A percentile compares a stretch with the other conserved stretches of the same genome.
These are phyloP conservation scores for Ophiodon elongatus DNA, from an alignment of 2,113 vertebrate species.

Conservation along the genomic window DNA sequence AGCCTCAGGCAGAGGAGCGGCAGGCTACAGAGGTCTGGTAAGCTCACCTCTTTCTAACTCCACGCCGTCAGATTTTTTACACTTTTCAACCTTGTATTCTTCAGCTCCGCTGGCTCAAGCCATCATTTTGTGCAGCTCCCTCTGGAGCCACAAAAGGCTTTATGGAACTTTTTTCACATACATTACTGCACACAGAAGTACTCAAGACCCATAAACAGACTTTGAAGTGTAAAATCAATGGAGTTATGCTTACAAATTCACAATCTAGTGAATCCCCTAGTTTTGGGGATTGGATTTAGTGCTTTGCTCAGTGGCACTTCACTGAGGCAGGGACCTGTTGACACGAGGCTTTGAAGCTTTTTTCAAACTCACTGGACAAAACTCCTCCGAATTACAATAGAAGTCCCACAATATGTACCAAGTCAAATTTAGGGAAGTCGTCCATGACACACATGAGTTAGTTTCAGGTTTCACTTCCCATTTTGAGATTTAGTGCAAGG, in stretches of 20 bases:
- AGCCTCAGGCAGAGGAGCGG: neutral
- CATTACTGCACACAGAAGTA: no score
- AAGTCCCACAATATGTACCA: neutral
- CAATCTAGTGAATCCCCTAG: neutral
- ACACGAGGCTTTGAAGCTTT: neutral
- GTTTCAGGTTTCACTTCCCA: slow-evolving; percentile 52
- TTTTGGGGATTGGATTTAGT: neutral
- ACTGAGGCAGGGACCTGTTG: neutral
- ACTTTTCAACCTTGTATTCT: neutral
- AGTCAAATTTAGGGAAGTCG: neutral
- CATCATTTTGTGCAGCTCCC: neutral
- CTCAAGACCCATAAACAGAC: neutral
- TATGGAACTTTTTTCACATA: neutral
- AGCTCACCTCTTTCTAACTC: neutral
- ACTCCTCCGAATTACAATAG: neutral
- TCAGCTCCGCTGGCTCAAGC: neutral
- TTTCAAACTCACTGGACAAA: neutral
- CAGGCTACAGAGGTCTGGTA: neutral
- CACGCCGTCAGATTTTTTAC: neutral
- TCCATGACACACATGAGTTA: neutral
- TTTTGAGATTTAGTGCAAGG: neutral
- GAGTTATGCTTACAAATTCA: neutral
- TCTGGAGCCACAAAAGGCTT: neutral
- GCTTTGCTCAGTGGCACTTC: neutral
- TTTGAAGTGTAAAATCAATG: neutral